Evolutionary conservation across 2,888 invertebrate species (phyloP).

Genomic region (Alsophila aescularia): DNA sequence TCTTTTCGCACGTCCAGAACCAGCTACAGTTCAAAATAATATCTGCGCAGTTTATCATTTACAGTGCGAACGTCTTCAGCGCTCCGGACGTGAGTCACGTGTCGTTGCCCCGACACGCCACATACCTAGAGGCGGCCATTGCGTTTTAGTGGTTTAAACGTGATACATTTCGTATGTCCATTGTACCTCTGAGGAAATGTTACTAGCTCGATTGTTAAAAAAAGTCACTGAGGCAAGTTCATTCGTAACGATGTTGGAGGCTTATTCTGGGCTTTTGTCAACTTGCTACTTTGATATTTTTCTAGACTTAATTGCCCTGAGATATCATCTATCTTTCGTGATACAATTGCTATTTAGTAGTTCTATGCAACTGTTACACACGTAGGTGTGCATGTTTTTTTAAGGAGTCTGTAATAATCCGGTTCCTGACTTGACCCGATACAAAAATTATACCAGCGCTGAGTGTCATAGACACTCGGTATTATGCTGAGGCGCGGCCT

Average conservation of each 20-base stretch:
- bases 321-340: too few relatives aligned
- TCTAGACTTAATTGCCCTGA: too few relatives aligned
- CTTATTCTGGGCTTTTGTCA: too few relatives aligned
- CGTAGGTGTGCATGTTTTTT: too few relatives aligned
- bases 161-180: conserved; percentile 28
- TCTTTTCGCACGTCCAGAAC: background rate
- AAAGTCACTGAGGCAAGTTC: background rate
- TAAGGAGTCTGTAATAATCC: too few relatives aligned
- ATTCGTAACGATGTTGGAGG: background rate
- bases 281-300: too few relatives aligned
- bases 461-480: too few relatives aligned
- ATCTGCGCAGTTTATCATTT: conserved; percentile 54
- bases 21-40: conserved; percentile 28
- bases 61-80: conserved; percentile 60
- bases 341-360: too few relatives aligned
- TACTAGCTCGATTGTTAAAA: background rate
- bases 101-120: conserved; percentile 73
- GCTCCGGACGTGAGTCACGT: conserved; percentile 74
- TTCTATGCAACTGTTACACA: too few relatives aligned
- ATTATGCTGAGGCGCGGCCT: too few relatives aligned
- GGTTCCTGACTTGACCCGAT: too few relatives aligned
- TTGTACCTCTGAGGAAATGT: conserved; percentile 1
- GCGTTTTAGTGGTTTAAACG: conserved; percentile 49
- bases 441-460: too few relatives aligned
- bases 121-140: conserved; percentile 65